Conservation (phyloP, 2,888 invertebrate species). For the Peribatodes rhomboidaria region DNA sequence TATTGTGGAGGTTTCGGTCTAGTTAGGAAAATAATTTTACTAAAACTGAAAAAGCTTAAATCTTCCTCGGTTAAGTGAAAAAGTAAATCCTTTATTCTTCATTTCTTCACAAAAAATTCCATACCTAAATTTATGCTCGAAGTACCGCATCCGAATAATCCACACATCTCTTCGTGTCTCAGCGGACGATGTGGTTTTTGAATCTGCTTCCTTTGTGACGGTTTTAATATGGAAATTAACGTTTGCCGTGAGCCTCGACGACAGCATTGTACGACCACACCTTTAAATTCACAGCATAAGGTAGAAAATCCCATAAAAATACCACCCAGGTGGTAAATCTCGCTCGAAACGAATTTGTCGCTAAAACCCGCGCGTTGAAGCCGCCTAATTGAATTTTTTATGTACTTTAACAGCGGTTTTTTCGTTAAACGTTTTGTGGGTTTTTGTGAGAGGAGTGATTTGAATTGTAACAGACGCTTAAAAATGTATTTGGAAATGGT, state of each 20-base stretch:
- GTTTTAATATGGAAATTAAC: conserved; percentile 87
- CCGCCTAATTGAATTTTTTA: conserved; percentile 75
- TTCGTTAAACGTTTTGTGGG: conserved; percentile 33
- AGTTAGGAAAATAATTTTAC: no score
- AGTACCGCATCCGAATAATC: conserved; percentile 57
- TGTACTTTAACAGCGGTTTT: conserved; percentile 57
- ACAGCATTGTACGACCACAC: conserved; percentile 50
- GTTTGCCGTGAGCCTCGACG: conserved; percentile 78
- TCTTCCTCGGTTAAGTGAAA: no score
- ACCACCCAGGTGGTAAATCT: conserved; percentile 41
- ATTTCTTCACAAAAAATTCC: no score
- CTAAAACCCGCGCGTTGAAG: conserved; percentile 64
- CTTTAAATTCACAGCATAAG: conserved; percentile 50
- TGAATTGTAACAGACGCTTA: conserved; percentile 22
- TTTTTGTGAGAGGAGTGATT: conserved; percentile 22
- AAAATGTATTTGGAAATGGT: conserved; percentile 3
- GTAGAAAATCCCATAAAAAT: conserved; percentile 50
- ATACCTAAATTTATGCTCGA: no score
- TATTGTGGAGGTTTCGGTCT: no score
- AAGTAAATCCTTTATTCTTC: no score
- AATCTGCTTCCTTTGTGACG: conserved; percentile 86
- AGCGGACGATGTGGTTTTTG: conserved; percentile 78
- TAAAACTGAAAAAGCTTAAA: no score
- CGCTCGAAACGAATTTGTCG: conserved; percentile 61
- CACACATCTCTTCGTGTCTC: conserved; percentile 53